Base-by-base conservation (phyloP, 2,797 vertebrate genomes). In the Synaphobranchus kaupii region DNA sequence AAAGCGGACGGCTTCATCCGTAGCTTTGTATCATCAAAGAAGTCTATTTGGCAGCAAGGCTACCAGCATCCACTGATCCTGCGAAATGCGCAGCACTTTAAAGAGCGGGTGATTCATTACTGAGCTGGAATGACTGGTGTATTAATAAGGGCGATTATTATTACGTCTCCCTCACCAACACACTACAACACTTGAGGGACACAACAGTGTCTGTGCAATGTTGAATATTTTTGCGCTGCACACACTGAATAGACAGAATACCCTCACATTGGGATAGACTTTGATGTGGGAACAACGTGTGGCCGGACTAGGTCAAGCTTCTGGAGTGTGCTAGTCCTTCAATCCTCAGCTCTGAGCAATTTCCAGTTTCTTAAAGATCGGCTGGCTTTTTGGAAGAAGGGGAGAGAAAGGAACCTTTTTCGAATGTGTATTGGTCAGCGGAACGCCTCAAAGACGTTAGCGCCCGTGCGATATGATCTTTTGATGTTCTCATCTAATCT, bases 401-500 rank as follows among this genome's bases (percentile, higher is more conserved):
- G 80, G 81, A 87, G 66, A 66, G 50, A 87, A 84, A 84, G 52
- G 22, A 28, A 3, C 86, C 81, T 66, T 54, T 83, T 39, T 39
- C 39, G n/a, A 71, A 83, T 58, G 80, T 28, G 63, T 83, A 47
- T 56, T 84, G 60, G 86, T 87, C 86, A 73, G 81, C 28, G 52
- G 68, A 87, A 87, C 80, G 83, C 83, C 60, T 87, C 82, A 83
- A 73, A 83, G 66, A 81, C 0, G 58, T 47, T 48, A 71, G 66
- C 20, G 48, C 31, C n/a, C 60, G n/a, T 73, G 31, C 39, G 86
- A 71, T 83, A 83, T 83, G 50, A 83, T 83, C 82, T 39, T 54
- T 50, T 6, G 90, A 94, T 95, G 93, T 90, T 60, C 91, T 89
- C 93, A 90, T 95, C 94, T 94, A 90, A 93, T 94, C 92, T 90